A percentile compares a stretch with the other conserved stretches of the same genome.
These are phyloP conservation scores for Chrysaora quinquecirrha DNA, from an alignment of 30 jellyfish, hydroid and myxozoan species.

Conservation along the genomic window DNA sequence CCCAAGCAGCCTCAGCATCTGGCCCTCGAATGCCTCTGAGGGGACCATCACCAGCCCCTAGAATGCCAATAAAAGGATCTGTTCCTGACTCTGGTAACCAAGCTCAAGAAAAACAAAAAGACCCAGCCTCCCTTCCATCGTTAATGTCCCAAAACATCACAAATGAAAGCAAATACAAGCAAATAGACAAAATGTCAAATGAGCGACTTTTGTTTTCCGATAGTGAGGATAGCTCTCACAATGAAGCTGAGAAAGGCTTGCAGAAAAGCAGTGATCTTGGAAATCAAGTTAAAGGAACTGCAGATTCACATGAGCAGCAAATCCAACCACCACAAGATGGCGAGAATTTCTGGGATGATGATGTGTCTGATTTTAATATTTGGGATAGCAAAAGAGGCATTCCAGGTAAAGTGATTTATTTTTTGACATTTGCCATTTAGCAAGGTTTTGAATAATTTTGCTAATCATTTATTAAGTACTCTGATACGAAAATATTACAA, in stretches of 20 bases:
- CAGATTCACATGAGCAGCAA: neutral
- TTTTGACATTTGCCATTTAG: too few relatives aligned
- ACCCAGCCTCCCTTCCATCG: constrained; percentile 25
- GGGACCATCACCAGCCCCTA: neutral
- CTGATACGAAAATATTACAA: too few relatives aligned
- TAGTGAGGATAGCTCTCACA: neutral
- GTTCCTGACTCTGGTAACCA: neutral
- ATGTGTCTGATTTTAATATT: neutral
- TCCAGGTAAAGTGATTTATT: too few relatives aligned
- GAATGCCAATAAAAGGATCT: neutral
- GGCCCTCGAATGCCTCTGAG: too few relatives aligned
- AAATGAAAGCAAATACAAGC: constrained; percentile 20
- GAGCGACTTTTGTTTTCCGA: neutral
- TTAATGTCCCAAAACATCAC: constrained; percentile 50
- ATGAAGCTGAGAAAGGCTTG: too few relatives aligned
- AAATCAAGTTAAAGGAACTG: neutral
- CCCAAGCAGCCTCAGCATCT: too few relatives aligned
- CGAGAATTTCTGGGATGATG: neutral
- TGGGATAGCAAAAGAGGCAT: too few relatives aligned
- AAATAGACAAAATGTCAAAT: neutral
- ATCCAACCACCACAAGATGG: too few relatives aligned
- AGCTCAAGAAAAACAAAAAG: neutral
- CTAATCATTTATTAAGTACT: too few relatives aligned
- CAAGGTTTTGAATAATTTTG: too few relatives aligned
- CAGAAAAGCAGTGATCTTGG: too few relatives aligned